Percentiles rank a stretch among this genome's conserved stretches.
phyloP scores from a whole-genome alignment of 2,888 invertebrate species.

The Phytoseiulus persimilis region DNA sequence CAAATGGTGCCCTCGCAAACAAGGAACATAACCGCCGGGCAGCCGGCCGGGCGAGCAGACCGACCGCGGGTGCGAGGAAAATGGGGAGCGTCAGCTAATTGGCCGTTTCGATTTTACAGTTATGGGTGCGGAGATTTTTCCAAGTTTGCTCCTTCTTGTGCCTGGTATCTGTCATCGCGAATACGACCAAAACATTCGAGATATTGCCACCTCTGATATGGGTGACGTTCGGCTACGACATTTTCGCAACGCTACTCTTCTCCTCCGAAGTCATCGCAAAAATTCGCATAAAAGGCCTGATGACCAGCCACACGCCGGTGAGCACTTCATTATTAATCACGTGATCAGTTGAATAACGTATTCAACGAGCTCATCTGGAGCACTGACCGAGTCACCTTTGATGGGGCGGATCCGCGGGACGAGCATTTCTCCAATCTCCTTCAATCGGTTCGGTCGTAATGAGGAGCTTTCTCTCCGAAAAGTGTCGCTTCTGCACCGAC shows the following conservation, averaged over 20 bases:
- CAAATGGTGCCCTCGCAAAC: background rate
- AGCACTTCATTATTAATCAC: background rate
- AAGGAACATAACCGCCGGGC: background rate
- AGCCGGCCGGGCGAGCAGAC: background rate
- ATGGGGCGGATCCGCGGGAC: no score
- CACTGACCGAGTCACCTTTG: no score
- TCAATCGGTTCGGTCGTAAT: no score
- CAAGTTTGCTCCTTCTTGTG: slow-evolving; percentile 82
- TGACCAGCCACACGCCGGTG: slow-evolving; percentile 51
- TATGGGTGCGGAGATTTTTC: slow-evolving; percentile 79
- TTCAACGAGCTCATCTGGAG: no score
- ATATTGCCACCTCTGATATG: slow-evolving; percentile 75
- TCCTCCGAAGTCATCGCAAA: slow-evolving; percentile 98
- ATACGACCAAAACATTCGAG: slow-evolving; percentile 94
- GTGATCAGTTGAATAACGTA: background rate
- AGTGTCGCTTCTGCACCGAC: no score
- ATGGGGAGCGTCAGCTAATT: background rate
- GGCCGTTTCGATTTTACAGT: slow-evolving; percentile 52
- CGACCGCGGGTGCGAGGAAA: background rate
- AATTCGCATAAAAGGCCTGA: slow-evolving; percentile 87
- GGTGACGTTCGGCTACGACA: slow-evolving; percentile 81
- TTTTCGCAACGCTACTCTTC: slow-evolving; percentile 80
- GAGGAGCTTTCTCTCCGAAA: no score
- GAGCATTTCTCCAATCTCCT: no score
- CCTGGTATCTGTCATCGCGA: slow-evolving; percentile 87